Conservation (phyloP, 1,140 invertebrate genomes). For the Tachypleus tridentatus region DNA sequence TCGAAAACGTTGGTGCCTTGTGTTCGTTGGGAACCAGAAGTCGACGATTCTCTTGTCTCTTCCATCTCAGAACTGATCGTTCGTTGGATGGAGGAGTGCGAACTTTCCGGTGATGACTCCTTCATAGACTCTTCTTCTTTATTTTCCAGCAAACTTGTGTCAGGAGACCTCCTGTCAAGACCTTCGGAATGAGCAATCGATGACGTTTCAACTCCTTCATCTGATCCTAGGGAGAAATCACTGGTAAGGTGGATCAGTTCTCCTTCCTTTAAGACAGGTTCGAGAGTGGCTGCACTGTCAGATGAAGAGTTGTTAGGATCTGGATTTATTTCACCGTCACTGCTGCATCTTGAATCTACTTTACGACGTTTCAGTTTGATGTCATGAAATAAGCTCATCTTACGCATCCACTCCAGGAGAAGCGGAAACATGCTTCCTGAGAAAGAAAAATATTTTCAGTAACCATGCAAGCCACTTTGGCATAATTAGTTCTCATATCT, state of each 20-base stretch:
- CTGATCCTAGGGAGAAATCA: neutral
- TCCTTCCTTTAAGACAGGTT: neutral
- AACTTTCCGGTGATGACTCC: too few species aligned
- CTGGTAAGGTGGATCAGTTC: neutral
- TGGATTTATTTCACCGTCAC: constrained; percentile 65
- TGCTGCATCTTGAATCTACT: constrained; percentile 54
- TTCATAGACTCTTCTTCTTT: too few species aligned
- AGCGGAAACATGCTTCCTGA: constrained; percentile 90
- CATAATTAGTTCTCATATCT: too few species aligned
- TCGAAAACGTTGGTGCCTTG: constrained; percentile 16
- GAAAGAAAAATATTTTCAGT: constrained; percentile 26
- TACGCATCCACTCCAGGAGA: constrained; percentile 62
- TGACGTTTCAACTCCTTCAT: neutral
- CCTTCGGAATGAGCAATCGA: too few species aligned
- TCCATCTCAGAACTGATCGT: too few species aligned
- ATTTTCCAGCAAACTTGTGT: too few species aligned
- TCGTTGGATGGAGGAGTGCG: too few species aligned
- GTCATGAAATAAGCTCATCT: constrained; percentile 98
- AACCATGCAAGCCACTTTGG: too few species aligned
- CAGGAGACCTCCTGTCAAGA: too few species aligned
- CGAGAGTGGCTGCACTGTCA: constrained; percentile 56
- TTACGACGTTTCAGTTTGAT: constrained; percentile 76
- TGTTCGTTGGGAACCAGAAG: too few species aligned
- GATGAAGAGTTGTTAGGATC: constrained; percentile 78
- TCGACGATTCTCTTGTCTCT: too few species aligned